phyloP scores from a whole-genome alignment of 2,888 invertebrate species.

The Ophioninae sp. region DNA sequence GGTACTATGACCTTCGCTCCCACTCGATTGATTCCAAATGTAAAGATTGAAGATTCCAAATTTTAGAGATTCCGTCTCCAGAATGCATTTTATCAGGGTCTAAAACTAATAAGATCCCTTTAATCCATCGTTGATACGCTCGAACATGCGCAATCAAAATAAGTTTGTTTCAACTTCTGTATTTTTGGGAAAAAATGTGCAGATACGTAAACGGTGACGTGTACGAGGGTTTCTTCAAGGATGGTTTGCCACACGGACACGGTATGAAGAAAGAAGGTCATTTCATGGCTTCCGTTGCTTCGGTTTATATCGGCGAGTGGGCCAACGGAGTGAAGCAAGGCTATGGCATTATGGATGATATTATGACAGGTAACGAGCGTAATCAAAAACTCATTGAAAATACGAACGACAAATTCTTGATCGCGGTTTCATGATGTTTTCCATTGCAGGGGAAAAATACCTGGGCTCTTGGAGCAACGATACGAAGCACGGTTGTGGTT shows the following conservation, averaged over 20 bases:
- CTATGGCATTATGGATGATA: slow-evolving; percentile 94
- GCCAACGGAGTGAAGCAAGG: slow-evolving; percentile 89
- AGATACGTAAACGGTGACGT: slow-evolving; percentile 89
- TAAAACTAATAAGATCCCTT: neutral
- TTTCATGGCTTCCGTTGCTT: slow-evolving; percentile 88
- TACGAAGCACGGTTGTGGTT: slow-evolving; percentile 91
- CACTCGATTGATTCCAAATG: neutral
- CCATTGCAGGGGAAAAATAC: slow-evolving; percentile 89
- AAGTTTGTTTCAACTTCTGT: neutral
- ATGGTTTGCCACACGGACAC: slow-evolving; percentile 92
- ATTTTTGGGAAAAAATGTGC: slow-evolving; percentile 25
- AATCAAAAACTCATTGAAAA: neutral
- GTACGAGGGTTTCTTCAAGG: slow-evolving; percentile 94
- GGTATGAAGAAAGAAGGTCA: slow-evolving; percentile 91
- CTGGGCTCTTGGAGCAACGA: slow-evolving; percentile 94
- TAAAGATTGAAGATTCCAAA: neutral
- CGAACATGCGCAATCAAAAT: neutral
- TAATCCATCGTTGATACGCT: neutral
- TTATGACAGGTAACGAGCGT: slow-evolving; percentile 84
- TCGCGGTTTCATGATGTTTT: neutral
- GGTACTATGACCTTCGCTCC: neutral
- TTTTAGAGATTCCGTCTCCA: neutral
- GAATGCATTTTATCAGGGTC: neutral
- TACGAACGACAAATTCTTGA: neutral
- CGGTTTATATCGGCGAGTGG: slow-evolving; percentile 96